Percentiles rank a stretch among this genome's conserved stretches.
Conservation (phyloP, 2,797 vertebrate genomes). For the Linurgus olivaceus region DNA sequence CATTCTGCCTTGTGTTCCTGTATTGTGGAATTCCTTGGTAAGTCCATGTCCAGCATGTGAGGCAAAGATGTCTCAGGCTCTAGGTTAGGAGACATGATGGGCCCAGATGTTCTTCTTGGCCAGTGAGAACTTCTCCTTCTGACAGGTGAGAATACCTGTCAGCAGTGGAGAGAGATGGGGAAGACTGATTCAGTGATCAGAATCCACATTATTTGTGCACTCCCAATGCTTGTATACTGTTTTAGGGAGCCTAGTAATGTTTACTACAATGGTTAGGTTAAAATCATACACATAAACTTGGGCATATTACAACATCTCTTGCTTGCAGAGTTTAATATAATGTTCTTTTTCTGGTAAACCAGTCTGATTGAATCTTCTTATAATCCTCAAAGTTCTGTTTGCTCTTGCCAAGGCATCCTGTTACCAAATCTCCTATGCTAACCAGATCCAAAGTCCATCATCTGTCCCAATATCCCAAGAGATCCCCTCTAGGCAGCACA, state of each 20-base stretch:
- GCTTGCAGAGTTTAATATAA: not conserved
- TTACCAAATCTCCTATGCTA: not conserved
- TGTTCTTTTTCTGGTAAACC: not conserved
- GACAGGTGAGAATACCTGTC: not conserved
- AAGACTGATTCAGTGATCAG: not conserved
- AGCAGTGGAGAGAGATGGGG: not conserved
- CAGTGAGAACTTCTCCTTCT: too few species aligned
- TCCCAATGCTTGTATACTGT: not conserved
- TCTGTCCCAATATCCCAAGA: not conserved
- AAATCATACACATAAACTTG: not conserved
- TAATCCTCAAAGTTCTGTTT: not conserved
- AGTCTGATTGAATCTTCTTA: not conserved
- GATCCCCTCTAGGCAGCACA: not conserved
- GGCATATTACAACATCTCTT: not conserved
- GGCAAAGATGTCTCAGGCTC: not conserved
- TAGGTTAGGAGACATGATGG: not conserved
- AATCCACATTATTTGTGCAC: not conserved
- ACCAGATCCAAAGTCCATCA: not conserved
- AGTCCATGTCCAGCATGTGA: not conserved
- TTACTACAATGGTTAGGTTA: not conserved
- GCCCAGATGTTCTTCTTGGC: not conserved
- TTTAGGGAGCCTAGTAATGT: not conserved
- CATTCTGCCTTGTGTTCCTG: not conserved
- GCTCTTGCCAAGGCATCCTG: not conserved
- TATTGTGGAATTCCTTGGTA: not conserved